phyloP scores from a whole-genome alignment of 2,797 vertebrate genomes.

The Acipenser oxyrinchus region DNA sequence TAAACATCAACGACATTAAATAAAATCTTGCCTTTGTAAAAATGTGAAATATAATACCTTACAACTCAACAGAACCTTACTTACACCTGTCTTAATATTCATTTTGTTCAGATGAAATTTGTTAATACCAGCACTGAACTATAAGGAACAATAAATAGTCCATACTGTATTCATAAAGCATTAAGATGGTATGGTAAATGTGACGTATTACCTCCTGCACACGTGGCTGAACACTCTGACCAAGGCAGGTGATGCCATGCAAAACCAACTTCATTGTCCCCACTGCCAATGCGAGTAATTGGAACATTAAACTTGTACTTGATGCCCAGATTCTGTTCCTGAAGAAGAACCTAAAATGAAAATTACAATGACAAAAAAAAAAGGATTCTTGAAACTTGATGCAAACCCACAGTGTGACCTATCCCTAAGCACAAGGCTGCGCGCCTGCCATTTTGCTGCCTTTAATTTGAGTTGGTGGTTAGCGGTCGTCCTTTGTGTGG shows the following conservation, averaged over 20 bases:
- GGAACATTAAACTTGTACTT: slow-evolving; percentile 94
- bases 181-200: background rate
- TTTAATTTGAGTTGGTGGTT: slow-evolving; percentile 18
- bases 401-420: background rate
- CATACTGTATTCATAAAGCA: too few species aligned
- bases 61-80: too few species aligned
- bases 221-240: slow-evolving; percentile 93
- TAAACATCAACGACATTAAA: too few species aligned
- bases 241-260: slow-evolving; percentile 87
- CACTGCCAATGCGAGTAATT: slow-evolving; percentile 87
- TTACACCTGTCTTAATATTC: too few species aligned
- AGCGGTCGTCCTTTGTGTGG: slow-evolving; percentile 26
- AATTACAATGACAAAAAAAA: background rate
- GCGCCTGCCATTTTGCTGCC: background rate
- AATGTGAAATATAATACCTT: too few species aligned
- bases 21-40: too few species aligned
- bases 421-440: background rate
- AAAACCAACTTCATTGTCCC: slow-evolving; percentile 93
- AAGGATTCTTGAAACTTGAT: slow-evolving; percentile 3
- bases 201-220: slow-evolving; percentile 73
- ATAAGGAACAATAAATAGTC: too few species aligned
- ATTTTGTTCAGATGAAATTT: too few species aligned
- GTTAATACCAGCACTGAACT: too few species aligned
- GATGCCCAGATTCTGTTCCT: slow-evolving; percentile 95
- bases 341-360: slow-evolving; percentile 81